Conservation (phyloP, 2,797 vertebrate species). For the Tokudaia muenninki region DNA sequence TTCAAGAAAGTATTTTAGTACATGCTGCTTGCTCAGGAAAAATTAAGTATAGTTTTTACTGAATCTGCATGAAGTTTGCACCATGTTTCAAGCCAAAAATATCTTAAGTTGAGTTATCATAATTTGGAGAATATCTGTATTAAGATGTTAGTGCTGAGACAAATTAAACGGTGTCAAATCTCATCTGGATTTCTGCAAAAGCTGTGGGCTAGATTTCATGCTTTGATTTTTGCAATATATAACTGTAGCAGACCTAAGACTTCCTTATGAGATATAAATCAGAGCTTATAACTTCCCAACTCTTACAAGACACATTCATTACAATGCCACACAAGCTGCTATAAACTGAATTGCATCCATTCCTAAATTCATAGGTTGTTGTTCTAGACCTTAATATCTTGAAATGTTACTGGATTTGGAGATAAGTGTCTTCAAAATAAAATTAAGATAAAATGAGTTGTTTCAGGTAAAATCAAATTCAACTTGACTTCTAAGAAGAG, state of each 20-base stretch:
- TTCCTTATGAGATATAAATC: neutral
- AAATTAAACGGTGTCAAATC: neutral
- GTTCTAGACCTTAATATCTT: neutral
- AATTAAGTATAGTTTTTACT: neutral
- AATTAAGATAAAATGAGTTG: neutral
- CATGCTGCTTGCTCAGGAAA: neutral
- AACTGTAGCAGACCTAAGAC: neutral
- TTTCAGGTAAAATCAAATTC: neutral
- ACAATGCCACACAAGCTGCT: neutral
- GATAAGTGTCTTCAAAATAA: neutral
- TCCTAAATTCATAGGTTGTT: neutral
- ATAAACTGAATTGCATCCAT: neutral
- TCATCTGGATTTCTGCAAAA: neutral
- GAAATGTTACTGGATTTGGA: neutral
- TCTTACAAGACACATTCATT: neutral
- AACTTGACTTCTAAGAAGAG: neutral
- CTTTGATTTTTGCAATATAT: neutral
- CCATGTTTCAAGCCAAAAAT: neutral
- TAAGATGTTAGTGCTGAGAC: neutral
- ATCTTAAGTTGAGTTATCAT: neutral
- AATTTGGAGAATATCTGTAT: neutral
- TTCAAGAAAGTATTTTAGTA: neutral
- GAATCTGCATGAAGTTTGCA: neutral
- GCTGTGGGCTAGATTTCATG: neutral
- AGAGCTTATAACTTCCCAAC: neutral